phyloP scores from a whole-genome alignment of 2,113 vertebrate species.

The Isichthys henryi region DNA sequence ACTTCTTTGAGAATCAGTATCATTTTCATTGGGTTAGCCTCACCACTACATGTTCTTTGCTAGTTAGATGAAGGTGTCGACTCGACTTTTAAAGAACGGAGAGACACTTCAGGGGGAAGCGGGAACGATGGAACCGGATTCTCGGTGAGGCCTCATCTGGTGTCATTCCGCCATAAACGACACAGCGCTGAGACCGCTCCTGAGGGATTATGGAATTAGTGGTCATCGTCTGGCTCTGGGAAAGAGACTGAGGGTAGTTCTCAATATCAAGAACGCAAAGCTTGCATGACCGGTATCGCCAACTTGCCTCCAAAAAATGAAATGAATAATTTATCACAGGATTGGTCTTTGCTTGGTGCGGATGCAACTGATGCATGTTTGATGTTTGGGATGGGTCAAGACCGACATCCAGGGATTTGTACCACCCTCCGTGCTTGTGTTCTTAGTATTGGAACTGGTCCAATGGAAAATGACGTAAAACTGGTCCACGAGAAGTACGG shows the following conservation, averaged over 20 bases:
- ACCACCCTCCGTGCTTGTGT: neutral
- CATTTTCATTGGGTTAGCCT: neutral
- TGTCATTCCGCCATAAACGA: neutral
- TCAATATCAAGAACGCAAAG: neutral
- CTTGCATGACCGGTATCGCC: neutral
- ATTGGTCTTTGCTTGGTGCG: neutral
- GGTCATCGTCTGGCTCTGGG: neutral
- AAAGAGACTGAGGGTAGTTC: neutral
- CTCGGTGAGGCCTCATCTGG: neutral
- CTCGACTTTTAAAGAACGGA: neutral
- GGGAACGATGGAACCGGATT: neutral
- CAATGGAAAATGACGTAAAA: neutral
- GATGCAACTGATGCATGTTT: neutral
- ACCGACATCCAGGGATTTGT: neutral
- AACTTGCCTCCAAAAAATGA: neutral
- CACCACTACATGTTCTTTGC: neutral
- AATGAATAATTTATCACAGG: neutral
- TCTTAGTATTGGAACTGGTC: neutral
- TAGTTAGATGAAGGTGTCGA: neutral
- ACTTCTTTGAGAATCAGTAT: neutral
- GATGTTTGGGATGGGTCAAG: neutral
- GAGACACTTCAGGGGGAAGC: neutral
- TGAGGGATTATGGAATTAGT: neutral
- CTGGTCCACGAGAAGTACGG: neutral
- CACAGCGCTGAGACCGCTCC: neutral